Conservation (phyloP, 1,140 invertebrate species). For the Temnothorax nylanderi region DNA sequence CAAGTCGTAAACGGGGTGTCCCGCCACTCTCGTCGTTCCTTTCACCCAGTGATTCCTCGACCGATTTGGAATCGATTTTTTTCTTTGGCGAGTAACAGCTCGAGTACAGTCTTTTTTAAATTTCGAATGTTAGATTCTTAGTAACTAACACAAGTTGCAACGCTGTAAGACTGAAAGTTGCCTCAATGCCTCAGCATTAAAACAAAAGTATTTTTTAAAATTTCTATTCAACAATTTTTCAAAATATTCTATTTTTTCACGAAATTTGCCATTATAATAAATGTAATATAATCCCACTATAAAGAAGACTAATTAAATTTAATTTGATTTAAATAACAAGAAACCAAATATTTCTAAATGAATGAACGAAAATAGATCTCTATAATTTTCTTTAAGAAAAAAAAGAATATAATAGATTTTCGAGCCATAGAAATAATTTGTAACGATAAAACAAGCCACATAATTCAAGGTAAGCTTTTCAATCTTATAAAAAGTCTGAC, state of each 20-base stretch:
- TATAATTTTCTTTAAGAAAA: neutral
- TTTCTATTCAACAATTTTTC: neutral
- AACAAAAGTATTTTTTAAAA: neutral
- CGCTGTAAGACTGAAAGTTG: neutral
- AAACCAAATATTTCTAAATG: neutral
- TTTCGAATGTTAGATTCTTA: neutral
- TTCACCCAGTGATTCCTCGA: neutral
- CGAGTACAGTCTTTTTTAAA: neutral
- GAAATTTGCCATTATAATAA: neutral
- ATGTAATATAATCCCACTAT: neutral
- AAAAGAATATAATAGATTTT: neutral
- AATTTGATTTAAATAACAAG: neutral
- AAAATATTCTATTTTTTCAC: neutral
- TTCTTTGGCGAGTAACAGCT: neutral
- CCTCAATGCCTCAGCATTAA: neutral
- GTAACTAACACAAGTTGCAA: neutral
- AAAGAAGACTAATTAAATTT: neutral
- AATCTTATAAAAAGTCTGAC: neutral
- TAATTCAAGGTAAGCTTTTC: neutral
- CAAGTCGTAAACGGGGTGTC: neutral
- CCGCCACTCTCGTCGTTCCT: neutral
- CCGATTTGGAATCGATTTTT: neutral
- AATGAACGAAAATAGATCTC: neutral
- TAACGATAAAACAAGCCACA: neutral
- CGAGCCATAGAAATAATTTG: neutral